Evolutionary conservation across 2,888 invertebrate species (phyloP), one percentile per base, ranked within the genome.

Genomic region (Odontomyia ornata): DNA sequence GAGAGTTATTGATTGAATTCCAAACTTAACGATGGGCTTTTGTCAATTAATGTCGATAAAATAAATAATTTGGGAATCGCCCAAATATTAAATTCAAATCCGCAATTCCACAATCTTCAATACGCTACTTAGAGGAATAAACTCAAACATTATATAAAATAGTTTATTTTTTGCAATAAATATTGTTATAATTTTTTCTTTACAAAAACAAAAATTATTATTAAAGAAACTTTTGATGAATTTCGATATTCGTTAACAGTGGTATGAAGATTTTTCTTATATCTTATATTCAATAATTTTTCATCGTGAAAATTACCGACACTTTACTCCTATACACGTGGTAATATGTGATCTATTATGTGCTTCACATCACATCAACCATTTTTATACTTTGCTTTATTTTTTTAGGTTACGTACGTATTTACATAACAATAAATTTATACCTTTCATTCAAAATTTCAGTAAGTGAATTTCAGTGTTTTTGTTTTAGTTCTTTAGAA

Each of bases 151-250:
- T 73, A 73, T 73, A 73, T 73, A 73, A 73, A 73, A 73, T 73
- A 73, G 30, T 73, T 73, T 73, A 73, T 73, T 46, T 57, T 60
- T 73, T 57, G 73, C 73, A 73, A 73, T 73, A 73, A 73, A 73
- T 73, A 73, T 73, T 73, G 57, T 73, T 73, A 56, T 57, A 36
- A 56, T 57, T 73, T 71, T 73, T 36, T 60, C 57, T 73, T 73
- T 72, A 57, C 30, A 56, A 57, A 73, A 57, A 73, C 67, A 73
- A 73, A 60, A 73, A 73, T 46, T 73, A 30, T 15, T 36, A 57
- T 21, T 57, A 73, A 57, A 73, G 30, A 60, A 13, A 5, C 9
- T 23, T 60, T 36, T 73, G 47, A 52, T 73, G 23, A 73, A 73
- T 73, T 73, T 57, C 57, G 73, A 73, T 73, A 57, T 57, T 73